Evolutionary conservation across 2,888 invertebrate genomes (phyloP).

Genomic region (Nymphalis c-album): DNA sequence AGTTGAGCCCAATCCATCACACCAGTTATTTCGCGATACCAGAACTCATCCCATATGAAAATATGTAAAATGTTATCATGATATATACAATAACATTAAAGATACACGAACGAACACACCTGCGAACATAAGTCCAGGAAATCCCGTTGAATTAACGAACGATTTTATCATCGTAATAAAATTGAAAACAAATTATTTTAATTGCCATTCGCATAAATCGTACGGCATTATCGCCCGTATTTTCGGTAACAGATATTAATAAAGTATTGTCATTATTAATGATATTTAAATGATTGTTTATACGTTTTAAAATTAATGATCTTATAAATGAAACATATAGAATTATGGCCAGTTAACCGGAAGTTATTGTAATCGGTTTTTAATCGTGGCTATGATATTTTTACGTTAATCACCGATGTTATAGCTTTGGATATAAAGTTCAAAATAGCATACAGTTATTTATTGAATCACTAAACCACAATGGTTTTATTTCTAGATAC

Average conservation of each 20-base stretch:
- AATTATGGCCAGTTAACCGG: not conserved
- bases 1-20: no score
- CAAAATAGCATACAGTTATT: no score
- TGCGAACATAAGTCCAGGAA: not conserved
- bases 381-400: no score
- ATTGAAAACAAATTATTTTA: conserved; percentile 14
- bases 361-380: not conserved
- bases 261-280: not conserved
- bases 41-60: no score
- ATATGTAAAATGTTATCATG: not conserved
- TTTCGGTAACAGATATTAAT: conserved; percentile 6
- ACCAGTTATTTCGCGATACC: no score
- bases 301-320: conserved; percentile 7
- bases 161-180: conserved; percentile 5
- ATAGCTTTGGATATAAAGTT: no score
- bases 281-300: not conserved
- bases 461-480: no score
- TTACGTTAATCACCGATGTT: no score
- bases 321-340: not conserved
- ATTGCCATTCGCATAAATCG: conserved; percentile 5
- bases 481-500: no score
- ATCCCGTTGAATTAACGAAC: not conserved
- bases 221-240: conserved; percentile 2
- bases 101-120: not conserved
- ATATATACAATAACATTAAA: not conserved